Conservation (phyloP, 2,888 invertebrate species). For the Hirtodrosophila trivittata region DNA sequence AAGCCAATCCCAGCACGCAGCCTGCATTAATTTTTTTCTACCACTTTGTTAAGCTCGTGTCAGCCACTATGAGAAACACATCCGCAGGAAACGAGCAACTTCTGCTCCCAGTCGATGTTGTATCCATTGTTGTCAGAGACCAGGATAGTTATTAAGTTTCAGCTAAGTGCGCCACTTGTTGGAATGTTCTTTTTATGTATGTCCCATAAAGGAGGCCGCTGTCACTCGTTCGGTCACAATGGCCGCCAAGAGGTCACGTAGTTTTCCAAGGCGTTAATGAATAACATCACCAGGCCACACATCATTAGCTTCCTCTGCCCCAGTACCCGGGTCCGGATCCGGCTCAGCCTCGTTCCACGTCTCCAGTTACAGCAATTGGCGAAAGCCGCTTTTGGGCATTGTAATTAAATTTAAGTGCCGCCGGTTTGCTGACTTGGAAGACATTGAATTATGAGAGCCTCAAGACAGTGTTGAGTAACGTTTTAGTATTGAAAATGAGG, state of each 20-base stretch:
- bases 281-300: slow-evolving; percentile 52
- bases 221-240: slow-evolving; percentile 15
- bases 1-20: slow-evolving; percentile 38
- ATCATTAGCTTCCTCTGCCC: slow-evolving; percentile 51
- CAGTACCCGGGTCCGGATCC: slow-evolving; percentile 1
- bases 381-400: slow-evolving; percentile 56
- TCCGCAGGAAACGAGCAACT: slow-evolving; percentile 69
- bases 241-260: slow-evolving; percentile 60
- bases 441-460: slow-evolving; percentile 43
- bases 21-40: slow-evolving; percentile 64
- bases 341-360: slow-evolving; percentile 7
- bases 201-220: slow-evolving; percentile 36
- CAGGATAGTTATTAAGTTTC: slow-evolving; percentile 73
- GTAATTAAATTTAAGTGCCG: slow-evolving; percentile 74
- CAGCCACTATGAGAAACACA: slow-evolving; percentile 52
- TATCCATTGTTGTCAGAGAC: not conserved
- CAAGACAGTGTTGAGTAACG: slow-evolving; percentile 37
- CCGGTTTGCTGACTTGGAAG: slow-evolving; percentile 14
- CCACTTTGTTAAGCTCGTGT: slow-evolving; percentile 44
- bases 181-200: slow-evolving; percentile 37
- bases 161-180: slow-evolving; percentile 64
- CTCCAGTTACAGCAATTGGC: slow-evolving; percentile 63
- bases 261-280: slow-evolving; percentile 56
- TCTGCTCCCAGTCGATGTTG: slow-evolving; percentile 14
- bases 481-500: slow-evolving; percentile 4